Base-by-base conservation (phyloP, 2,113 vertebrate species). In the Nerophis lumbriciformis region DNA sequence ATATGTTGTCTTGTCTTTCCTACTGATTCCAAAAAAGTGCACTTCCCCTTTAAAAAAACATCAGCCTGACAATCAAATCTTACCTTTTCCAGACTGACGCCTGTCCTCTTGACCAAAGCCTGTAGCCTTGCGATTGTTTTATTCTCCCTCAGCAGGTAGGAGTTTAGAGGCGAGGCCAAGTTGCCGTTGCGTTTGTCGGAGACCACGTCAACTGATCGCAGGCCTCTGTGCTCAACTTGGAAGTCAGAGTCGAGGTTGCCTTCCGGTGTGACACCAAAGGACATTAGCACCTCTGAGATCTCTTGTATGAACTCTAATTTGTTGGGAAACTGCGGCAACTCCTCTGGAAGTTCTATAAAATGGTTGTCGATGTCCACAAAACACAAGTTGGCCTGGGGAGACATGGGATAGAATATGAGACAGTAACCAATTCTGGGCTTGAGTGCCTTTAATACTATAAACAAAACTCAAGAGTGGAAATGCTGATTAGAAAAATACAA, bases 361-460 rank as follows among this genome's bases (percentile, higher is more conserved):
- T 98, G 96, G 91, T 99, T 98, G 88, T 99, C 97, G 55, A 99
- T 93, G 83, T 99, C 97, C 86, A 99, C 96, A 79, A 99, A 98
- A 87, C 97, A 99, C 73, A 99, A 87, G 80, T 98, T 98, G 72
- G 97, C 97, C 97, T 99, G 73, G 47, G 73, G 53, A 45, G 54
- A 52, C 48, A 64, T 10, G 21, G 5, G 15, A 28, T 6, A 64
- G 1, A 2, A 51, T 7, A 51, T 16, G 14, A 10, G 6, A 51
- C 44, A 48, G 6, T 21, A 10, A 19, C 16, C 19, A 35, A 14
- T 39, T 12, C 6, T 56, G 36, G 8, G 14, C 6, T 56, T 53
- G 1, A 10, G 42, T 44, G 42, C 8, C 42, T 9, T 44, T 44
- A 8, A 44, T 44, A 10, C 8, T 44, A 10, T 44, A 44, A 44